Percentiles rank a stretch among this genome's conserved stretches.
Conservation (phyloP, 2,113 vertebrate species). For the Carlito syrichta region DNA sequence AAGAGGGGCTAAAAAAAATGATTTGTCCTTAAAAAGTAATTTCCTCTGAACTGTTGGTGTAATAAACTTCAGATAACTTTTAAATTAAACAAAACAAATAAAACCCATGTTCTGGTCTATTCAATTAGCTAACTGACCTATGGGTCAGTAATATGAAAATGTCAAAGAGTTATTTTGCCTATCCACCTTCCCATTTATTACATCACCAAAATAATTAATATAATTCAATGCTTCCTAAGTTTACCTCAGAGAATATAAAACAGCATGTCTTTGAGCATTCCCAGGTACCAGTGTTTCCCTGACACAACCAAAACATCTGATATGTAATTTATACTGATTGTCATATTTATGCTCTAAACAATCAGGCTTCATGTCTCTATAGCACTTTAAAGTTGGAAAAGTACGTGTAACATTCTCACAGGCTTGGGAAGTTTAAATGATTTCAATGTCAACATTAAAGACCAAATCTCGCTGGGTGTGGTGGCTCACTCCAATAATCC, state of each 20-base stretch:
- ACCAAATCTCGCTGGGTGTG: too few species aligned
- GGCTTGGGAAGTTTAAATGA: not conserved
- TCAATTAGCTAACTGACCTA: not conserved
- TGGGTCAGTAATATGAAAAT: not conserved
- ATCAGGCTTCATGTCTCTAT: not conserved
- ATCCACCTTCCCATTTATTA: not conserved
- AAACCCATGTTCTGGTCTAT: not conserved
- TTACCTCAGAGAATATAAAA: not conserved
- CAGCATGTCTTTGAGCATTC: not conserved
- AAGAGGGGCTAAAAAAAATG: not conserved
- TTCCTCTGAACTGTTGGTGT: not conserved
- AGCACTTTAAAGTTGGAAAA: not conserved
- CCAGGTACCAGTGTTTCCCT: not conserved
- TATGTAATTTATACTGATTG: not conserved
- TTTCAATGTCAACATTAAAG: not conserved
- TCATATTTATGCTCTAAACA: not conserved
- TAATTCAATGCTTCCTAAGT: not conserved
- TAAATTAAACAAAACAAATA: not conserved
- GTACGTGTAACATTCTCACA: not conserved
- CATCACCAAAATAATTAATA: not conserved
- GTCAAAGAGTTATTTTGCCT: not conserved
- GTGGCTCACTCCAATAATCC: too few species aligned
- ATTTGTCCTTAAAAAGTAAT: conserved; percentile 7
- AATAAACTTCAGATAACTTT: conserved; percentile 35
- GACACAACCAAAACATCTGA: not conserved